These are phyloP conservation scores for Aphelenchoides avenae DNA, from an alignment of 1,140 invertebrate genomes.

Conservation along the genomic window DNA sequence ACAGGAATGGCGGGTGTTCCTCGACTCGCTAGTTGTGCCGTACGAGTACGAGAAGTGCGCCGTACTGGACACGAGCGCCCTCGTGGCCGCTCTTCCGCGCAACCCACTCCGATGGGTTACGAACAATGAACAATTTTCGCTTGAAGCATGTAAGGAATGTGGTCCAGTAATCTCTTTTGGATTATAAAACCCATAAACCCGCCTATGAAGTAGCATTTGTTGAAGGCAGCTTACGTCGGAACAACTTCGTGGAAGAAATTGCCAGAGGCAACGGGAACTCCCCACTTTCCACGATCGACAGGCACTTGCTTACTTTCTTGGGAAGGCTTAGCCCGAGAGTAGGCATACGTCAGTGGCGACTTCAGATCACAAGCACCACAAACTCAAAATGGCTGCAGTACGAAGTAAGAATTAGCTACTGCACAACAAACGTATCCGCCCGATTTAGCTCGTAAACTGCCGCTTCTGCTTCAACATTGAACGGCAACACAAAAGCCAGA, in stretches of 20 bases:
- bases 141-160: no score
- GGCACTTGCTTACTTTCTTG: conserved; percentile 64
- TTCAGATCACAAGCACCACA: conserved; percentile 47
- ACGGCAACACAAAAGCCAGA: conserved; percentile 69
- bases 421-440: neutral
- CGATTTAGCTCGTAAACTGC: conserved; percentile 66
- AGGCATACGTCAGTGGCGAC: conserved; percentile 15
- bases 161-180: no score
- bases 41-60: conserved; percentile 19
- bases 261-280: conserved; percentile 2
- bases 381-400: conserved; percentile 11
- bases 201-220: neutral
- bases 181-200: no score
- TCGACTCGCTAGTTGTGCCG: conserved; percentile 41
- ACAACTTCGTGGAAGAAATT: conserved; percentile 12
- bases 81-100: no score
- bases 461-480: conserved; percentile 68
- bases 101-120: neutral
- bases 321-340: conserved; percentile 65
- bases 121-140: neutral
- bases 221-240: neutral
- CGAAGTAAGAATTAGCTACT: no score
- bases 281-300: conserved; percentile 18
- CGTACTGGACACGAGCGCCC: neutral
- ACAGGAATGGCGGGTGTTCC: conserved; percentile 20